phyloP scores from a whole-genome alignment of 2,113 vertebrate species.

The Mustela lutreola region DNA sequence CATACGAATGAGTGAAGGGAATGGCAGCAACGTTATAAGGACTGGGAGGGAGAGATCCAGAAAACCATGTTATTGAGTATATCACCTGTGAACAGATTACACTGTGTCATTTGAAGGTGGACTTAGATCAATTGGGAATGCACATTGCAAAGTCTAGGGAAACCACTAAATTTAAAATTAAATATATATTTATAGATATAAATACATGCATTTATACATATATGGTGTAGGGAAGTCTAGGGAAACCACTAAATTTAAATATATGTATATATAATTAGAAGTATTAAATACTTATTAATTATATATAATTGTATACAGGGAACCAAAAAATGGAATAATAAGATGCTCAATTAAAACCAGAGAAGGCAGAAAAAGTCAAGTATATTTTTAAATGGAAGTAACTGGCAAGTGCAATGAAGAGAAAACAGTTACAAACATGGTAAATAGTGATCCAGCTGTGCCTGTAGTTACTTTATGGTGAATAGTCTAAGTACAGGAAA shows the following conservation, averaged over 20 bases:
- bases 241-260: not conserved
- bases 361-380: not conserved
- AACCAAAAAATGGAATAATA: not conserved
- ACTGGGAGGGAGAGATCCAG: rapidly evolving
- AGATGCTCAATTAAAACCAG: not conserved
- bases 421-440: not conserved
- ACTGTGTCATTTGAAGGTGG: rapidly evolving
- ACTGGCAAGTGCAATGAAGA: not conserved
- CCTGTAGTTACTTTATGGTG: not conserved
- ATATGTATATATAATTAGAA: not conserved
- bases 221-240: not conserved
- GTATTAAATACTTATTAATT: not conserved
- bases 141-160: not conserved
- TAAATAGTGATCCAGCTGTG: rapidly evolving
- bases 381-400: not conserved
- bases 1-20: rapidly evolving
- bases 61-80: rapidly evolving
- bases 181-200: not conserved
- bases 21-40: rapidly evolving
- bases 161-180: not conserved
- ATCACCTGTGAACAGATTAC: rapidly evolving
- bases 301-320: not conserved
- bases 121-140: no score
- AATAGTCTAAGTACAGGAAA: rapidly evolving
- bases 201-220: no score